Base-by-base conservation (phyloP, 2,797 vertebrate genomes). In the Hypotaenidia philippensis region DNA sequence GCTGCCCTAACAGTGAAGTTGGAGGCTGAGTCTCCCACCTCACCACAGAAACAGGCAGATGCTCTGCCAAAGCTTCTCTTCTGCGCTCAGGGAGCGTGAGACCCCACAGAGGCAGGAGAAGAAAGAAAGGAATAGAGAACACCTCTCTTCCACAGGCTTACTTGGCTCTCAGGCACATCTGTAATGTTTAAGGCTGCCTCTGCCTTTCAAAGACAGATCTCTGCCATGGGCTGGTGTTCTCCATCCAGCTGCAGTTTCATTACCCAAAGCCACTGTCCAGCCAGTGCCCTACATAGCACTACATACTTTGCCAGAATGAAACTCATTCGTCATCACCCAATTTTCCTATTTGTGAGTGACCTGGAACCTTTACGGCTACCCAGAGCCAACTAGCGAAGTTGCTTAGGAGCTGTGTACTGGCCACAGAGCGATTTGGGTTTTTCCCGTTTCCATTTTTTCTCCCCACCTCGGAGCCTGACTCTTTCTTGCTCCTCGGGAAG, bases 171-270 rank as follows among this genome's bases (percentile, higher is more conserved):
- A 70, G 41, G 76, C 20, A 80, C 57, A 83, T 66, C 87, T 57
- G 64, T 63, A 77, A 83, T 11, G 64, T 78, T 94, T 77, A 92
- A 95, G 72, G 79, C 66, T 92, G 81, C 44, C 64, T 77, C 23
- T 77, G 66, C 72, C 77, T 94, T 90, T 69, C 71, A 79, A 90
- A 94, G 52, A 38, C 93, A 94, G 61, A 83, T 49, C 32, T 82
- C 88, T 92, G 79, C 64, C 85, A 89, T 70, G n/a, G 6, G 50
- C 64, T 71, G 74, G 25, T 85, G 68, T 70, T 82, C 75, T 83
- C 74, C 90, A 80, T 65, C 85, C 94, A 96, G 74, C 52, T 94
- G 94, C 14, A 8, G 85, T 93, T 97, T 95, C 90, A 40, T 81
- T 91, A 93, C 60, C 79, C 56, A 2, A 91, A 92, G 92, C 45